These are phyloP conservation scores for Dinothrombium tinctorium DNA, from an alignment of 1,140 invertebrate genomes.

Conservation along the genomic window DNA sequence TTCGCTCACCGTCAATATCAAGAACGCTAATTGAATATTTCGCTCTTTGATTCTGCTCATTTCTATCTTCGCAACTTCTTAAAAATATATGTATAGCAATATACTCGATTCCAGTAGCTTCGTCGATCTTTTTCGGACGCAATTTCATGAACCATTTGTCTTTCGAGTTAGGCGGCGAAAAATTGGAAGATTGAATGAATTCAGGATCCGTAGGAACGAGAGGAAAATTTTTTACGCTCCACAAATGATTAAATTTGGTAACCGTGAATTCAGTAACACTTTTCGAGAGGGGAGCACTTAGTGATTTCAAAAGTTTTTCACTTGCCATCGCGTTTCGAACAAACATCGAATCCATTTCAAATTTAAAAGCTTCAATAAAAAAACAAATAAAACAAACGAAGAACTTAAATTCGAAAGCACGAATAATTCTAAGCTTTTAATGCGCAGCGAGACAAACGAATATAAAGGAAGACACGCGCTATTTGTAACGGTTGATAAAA, in stretches of 20 bases:
- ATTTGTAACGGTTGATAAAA: too few species aligned
- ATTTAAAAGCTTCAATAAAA: too few species aligned
- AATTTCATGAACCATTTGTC: conserved; percentile 5
- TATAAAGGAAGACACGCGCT: too few species aligned
- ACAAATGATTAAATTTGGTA: conserved; percentile 3
- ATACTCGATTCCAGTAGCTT: not conserved
- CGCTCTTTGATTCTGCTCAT: not conserved
- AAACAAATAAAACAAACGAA: too few species aligned
- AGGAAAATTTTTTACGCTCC: not conserved
- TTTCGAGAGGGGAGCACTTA: too few species aligned
- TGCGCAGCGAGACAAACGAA: too few species aligned
- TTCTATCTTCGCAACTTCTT: not conserved
- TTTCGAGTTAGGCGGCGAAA: not conserved
- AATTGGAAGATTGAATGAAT: not conserved
- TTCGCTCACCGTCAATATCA: not conserved
- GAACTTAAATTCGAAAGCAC: too few species aligned
- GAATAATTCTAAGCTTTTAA: too few species aligned
- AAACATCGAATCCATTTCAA: too few species aligned
- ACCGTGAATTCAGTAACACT: not conserved
- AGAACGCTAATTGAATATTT: conserved; percentile 1
- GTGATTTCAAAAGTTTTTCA: too few species aligned
- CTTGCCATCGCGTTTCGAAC: too few species aligned
- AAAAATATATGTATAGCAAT: conserved; percentile 4
- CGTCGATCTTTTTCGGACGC: not conserved
- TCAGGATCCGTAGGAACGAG: not conserved